Evolutionary conservation across 1,140 invertebrate genomes (phyloP), one percentile per base, ranked within the genome.

Genomic region (Lucilia sericata): DNA sequence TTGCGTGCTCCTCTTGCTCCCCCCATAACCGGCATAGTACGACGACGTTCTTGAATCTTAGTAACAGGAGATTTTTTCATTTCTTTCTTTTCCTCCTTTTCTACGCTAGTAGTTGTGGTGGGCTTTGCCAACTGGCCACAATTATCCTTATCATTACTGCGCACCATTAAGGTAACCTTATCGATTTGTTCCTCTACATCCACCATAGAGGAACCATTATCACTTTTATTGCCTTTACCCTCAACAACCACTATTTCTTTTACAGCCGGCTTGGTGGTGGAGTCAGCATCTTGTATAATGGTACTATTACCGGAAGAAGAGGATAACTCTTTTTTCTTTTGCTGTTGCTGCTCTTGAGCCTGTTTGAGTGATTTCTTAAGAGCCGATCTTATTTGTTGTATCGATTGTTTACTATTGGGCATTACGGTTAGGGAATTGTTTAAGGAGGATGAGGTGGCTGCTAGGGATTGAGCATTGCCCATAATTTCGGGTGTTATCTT

Each of bases 351-450:
- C 13, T 90, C 88, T 36, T 90, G 88, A 9, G 89, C 89, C 34
- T 90, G 86, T 10, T 90, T 90, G 9, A 90, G 76, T 0, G 88
- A 90, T 1, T 88, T 87, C 36, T 90, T 90, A 10, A 90, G 74
- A n/a, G 88, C 89, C 34, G 86, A 88, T 17, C 89, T 86, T 10
- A 90, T 85, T 21, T 85, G 82, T 36, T 83, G 74, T 34, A 83
- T 36, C 19, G 84, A 84, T n/a, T 82, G 51, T 80, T 80, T 80
- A 19, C 10, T 21, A 25, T 70, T 78, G 30, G 75, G 19, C 12
- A n/a, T 21, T 10, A 21, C 17, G 5, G 60, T 19, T 70, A 17
- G 3, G n/a, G 25, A 4, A 7, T 8, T 42, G 19, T 42, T 13
- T 49, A 21, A 36, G 7, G 34, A 14, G 5, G 30, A 30, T 9